These are phyloP conservation scores for Alethe diademata DNA, from an alignment of 2,113 vertebrate species.

Conservation along the genomic window DNA sequence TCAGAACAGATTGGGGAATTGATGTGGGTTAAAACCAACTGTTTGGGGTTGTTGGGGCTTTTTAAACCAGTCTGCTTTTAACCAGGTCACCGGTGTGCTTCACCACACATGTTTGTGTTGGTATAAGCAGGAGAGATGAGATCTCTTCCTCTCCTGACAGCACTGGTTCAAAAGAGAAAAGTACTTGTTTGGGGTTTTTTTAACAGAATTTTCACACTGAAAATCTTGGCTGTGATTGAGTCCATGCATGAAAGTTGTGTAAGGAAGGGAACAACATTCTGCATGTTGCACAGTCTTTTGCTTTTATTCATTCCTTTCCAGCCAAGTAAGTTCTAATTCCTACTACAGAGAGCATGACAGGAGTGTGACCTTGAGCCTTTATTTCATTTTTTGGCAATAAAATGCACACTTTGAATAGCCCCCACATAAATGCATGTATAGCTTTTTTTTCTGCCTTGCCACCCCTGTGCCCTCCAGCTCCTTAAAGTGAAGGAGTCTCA, in stretches of 20 bases:
- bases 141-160: neutral
- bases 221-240: neutral
- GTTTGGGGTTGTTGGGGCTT: neutral
- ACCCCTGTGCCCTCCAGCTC: neutral
- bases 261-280: neutral
- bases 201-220: neutral
- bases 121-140: neutral
- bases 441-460: neutral
- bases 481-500: neutral
- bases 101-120: neutral
- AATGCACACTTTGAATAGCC: neutral
- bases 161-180: neutral
- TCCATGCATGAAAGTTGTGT: neutral
- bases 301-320: neutral
- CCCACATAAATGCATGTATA: neutral
- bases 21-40: conserved; percentile 29
- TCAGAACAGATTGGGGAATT: conserved; percentile 14
- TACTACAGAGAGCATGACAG: neutral
- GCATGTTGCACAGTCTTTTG: neutral
- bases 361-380: neutral
- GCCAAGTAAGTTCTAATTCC: neutral
- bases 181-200: neutral
- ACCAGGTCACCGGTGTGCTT: neutral
- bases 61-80: neutral
- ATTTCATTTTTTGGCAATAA: neutral